phyloP scores from a whole-genome alignment of 2,113 vertebrate genomes.

The Dicerorhinus sumatrensis region DNA sequence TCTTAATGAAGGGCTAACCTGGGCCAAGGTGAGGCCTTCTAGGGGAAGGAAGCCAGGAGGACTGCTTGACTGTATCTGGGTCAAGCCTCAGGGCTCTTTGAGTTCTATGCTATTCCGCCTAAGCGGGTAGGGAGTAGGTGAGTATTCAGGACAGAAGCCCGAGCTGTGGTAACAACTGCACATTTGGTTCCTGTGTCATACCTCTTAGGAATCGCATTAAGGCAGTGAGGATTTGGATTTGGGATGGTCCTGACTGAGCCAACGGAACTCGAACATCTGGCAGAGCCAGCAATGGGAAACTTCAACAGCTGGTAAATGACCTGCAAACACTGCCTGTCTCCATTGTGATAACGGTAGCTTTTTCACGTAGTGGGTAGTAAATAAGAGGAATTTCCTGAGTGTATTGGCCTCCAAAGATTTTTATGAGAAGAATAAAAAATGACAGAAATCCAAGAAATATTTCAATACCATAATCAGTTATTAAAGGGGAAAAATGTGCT shows the following conservation, averaged over 20 bases:
- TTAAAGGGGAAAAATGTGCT: neutral
- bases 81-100: neutral
- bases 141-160: neutral
- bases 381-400: neutral
- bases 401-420: neutral
- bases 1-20: neutral
- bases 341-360: neutral
- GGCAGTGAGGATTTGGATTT: neutral
- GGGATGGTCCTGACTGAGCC: neutral
- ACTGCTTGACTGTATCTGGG: neutral
- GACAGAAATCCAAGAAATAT: neutral
- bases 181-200: neutral
- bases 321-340: neutral
- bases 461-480: neutral
- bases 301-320: neutral
- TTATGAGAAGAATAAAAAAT: constrained; percentile 19
- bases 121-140: neutral
- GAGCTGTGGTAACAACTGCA: neutral
- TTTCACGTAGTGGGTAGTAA: neutral
- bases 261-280: neutral
- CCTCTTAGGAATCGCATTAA: neutral
- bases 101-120: neutral
- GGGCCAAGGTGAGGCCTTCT: neutral
- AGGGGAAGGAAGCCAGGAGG: neutral
- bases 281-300: neutral